A percentile compares a stretch with the other conserved stretches of the same genome.
Evolutionary conservation across 2,113 vertebrate genomes (phyloP).

Genomic region (Psophia crepitans): DNA sequence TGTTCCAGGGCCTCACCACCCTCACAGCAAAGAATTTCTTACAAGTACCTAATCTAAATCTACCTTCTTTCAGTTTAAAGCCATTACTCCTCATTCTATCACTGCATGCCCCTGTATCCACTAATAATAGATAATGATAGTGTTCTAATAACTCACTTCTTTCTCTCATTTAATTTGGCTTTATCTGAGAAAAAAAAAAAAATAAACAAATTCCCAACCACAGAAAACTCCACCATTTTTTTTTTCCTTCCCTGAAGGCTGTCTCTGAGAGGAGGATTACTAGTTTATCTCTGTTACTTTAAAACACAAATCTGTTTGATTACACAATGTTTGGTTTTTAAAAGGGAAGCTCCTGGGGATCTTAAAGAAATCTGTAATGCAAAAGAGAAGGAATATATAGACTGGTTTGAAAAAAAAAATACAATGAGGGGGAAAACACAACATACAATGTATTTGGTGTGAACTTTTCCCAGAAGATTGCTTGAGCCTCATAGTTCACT

Average conservation of each 20-base stretch:
- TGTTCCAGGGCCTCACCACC: too few relatives aligned
- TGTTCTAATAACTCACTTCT: background rate
- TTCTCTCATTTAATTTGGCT: background rate
- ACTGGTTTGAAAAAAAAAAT: background rate
- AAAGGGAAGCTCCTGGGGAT: background rate
- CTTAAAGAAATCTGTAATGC: background rate
- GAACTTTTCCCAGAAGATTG: constrained; percentile 49
- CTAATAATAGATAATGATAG: background rate
- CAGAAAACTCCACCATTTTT: background rate
- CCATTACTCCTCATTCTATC: too few relatives aligned
- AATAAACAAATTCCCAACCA: background rate
- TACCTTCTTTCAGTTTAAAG: too few relatives aligned
- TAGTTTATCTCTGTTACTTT: constrained; percentile 1
- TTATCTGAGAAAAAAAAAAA: background rate
- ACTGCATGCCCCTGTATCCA: too few relatives aligned
- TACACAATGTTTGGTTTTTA: background rate
- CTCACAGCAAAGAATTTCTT: too few relatives aligned
- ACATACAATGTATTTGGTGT: background rate
- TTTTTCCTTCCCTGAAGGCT: background rate
- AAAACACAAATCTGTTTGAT: constrained; percentile 16
- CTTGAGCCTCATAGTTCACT: background rate
- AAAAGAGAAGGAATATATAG: background rate
- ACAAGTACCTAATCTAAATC: too few relatives aligned
- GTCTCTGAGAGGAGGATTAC: background rate
- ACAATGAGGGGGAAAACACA: background rate